Percentiles rank a stretch among this genome's conserved stretches.
These are phyloP conservation scores for Gopherus flavomarginatus DNA, from an alignment of 2,113 vertebrate species.

Conservation along the genomic window DNA sequence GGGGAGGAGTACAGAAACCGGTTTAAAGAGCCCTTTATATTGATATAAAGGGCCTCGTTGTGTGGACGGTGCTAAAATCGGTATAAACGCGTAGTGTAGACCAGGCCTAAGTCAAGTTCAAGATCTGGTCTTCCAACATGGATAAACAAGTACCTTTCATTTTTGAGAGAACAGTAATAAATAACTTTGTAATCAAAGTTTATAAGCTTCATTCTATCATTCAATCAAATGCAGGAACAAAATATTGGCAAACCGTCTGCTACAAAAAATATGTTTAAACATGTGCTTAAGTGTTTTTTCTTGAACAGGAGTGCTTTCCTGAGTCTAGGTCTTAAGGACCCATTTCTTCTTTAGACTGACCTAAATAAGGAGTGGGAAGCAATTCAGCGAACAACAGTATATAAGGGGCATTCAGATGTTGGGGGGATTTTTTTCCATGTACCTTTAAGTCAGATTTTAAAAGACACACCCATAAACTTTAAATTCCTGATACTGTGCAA, in stretches of 20 bases:
- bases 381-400: neutral
- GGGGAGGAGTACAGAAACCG: no score
- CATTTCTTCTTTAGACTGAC: neutral
- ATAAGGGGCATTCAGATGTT: neutral
- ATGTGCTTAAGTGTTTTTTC: neutral
- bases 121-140: neutral
- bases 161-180: neutral
- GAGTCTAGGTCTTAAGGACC: neutral
- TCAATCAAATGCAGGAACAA: neutral
- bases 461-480: neutral
- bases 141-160: neutral
- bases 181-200: neutral
- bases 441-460: neutral
- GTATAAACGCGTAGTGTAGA: no score
- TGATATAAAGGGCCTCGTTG: no score
- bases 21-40: no score
- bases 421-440: fast-evolving
- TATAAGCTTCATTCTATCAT: neutral
- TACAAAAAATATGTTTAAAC: neutral
- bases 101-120: neutral
- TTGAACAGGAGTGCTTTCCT: neutral
- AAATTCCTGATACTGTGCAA: fast-evolving
- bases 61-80: no score
- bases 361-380: neutral
- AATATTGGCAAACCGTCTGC: neutral